These are phyloP conservation scores for Agriopis leucophaearia DNA, from an alignment of 2,888 invertebrate genomes.

Conservation along the genomic window DNA sequence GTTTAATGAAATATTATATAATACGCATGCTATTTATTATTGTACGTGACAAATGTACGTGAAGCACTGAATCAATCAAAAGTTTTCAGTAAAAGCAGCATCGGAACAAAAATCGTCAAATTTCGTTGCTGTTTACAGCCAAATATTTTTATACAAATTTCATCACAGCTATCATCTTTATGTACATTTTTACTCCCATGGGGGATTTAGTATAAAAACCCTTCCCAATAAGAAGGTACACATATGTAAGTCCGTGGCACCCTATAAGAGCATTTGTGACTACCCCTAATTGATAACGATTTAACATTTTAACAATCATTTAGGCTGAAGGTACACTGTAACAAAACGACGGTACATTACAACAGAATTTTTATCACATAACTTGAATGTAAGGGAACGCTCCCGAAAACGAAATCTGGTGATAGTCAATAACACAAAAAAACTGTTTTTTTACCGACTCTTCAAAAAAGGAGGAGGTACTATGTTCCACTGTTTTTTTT, in stretches of 20 bases:
- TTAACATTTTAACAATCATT: constrained; percentile 30
- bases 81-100: not conserved
- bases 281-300: constrained; percentile 54
- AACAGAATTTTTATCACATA: constrained; percentile 9
- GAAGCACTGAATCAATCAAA: not conserved
- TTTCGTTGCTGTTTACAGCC: constrained; percentile 81
- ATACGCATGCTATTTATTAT: no score
- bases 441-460: no score
- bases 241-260: constrained; percentile 55
- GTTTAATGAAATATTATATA: not conserved
- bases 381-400: not conserved
- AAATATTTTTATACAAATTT: constrained; percentile 67
- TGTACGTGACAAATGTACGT: not conserved
- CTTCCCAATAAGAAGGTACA: constrained; percentile 60
- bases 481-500: no score
- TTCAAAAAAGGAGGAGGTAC: no score
- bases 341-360: constrained; percentile 19
- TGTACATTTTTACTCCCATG: constrained; percentile 73
- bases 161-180: constrained; percentile 74
- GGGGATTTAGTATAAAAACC: constrained; percentile 66
- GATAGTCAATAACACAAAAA: no score
- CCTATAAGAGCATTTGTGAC: constrained; percentile 64
- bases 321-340: constrained; percentile 12
- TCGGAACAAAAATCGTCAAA: constrained; percentile 44
- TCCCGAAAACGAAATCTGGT: no score